These are phyloP conservation scores for Sternotherus odoratus DNA, from an alignment of 2,797 vertebrate genomes.

Conservation along the genomic window DNA sequence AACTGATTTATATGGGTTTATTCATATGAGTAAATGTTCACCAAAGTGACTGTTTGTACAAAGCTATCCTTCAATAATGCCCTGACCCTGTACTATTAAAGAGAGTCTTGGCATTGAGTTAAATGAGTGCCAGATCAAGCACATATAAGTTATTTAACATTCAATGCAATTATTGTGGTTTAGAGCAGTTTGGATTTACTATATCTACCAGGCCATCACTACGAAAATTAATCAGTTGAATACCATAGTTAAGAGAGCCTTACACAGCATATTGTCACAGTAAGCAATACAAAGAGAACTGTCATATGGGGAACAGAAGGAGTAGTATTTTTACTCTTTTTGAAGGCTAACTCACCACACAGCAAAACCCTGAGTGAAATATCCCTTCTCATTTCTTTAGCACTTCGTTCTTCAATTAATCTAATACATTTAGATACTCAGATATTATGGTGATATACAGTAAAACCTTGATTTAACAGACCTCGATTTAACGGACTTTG, in stretches of 20 bases:
- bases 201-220: too few relatives aligned
- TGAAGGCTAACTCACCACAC: not conserved
- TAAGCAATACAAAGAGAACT: too few relatives aligned
- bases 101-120: not conserved
- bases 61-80: not conserved
- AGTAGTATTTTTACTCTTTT: not conserved
- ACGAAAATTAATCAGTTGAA: too few relatives aligned
- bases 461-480: too few relatives aligned
- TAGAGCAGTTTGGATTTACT: too few relatives aligned
- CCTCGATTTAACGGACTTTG: too few relatives aligned
- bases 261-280: too few relatives aligned
- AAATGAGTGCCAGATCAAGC: not conserved
- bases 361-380: not conserved
- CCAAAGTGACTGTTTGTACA: not conserved
- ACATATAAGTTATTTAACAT: not conserved
- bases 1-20: not conserved
- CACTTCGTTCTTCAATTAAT: not conserved
- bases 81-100: not conserved
- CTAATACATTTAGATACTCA: not conserved
- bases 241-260: too few relatives aligned
- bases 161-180: too few relatives aligned
- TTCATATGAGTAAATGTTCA: not conserved
- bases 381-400: not conserved
- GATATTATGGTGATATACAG: not conserved
- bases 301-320: too few relatives aligned